Conservation (phyloP, 2,113 vertebrate genomes). For the Hypomesus transpacificus region DNA sequence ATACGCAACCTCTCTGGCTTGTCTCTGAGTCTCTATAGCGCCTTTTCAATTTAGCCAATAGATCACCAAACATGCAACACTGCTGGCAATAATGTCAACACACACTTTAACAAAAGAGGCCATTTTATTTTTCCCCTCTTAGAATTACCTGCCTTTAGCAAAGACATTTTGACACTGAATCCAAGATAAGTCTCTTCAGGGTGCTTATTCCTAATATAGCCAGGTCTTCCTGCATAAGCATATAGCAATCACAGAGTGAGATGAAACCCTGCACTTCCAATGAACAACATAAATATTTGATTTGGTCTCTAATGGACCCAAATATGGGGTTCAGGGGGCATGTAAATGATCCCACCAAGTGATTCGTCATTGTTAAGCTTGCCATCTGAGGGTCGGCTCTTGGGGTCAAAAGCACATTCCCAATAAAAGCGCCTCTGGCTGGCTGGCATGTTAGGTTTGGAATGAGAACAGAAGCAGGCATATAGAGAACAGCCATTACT, state of each 20-base stretch:
- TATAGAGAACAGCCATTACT: constrained; percentile 68
- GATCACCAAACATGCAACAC: constrained; percentile 47
- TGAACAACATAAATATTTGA: constrained; percentile 78
- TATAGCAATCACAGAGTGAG: constrained; percentile 74
- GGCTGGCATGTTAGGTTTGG: constrained; percentile 57
- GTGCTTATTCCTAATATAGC: constrained; percentile 69
- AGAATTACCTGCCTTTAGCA: constrained; percentile 50
- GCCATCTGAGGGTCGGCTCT: constrained; percentile 73
- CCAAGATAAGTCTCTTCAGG: constrained; percentile 70
- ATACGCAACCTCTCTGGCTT: constrained; percentile 35
- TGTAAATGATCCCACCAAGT: constrained; percentile 74
- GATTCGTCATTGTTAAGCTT: constrained; percentile 77
- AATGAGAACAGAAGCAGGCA: constrained; percentile 66
- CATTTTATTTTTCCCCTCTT: constrained; percentile 48
- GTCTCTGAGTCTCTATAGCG: constrained; percentile 30
- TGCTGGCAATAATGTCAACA: constrained; percentile 48
- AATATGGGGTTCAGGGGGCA: constrained; percentile 76
- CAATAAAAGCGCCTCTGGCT: constrained; percentile 64
- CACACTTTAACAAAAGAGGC: constrained; percentile 57
- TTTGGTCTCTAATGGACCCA: constrained; percentile 76
- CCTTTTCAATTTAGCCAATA: constrained; percentile 45
- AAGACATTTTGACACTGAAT: constrained; percentile 65
- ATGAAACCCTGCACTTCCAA: constrained; percentile 75
- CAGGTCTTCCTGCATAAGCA: constrained; percentile 66
- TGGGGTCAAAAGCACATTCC: constrained; percentile 72